Base-by-base conservation (phyloP, 2,888 invertebrate genomes). In the Steinernema hermaphroditum region DNA sequence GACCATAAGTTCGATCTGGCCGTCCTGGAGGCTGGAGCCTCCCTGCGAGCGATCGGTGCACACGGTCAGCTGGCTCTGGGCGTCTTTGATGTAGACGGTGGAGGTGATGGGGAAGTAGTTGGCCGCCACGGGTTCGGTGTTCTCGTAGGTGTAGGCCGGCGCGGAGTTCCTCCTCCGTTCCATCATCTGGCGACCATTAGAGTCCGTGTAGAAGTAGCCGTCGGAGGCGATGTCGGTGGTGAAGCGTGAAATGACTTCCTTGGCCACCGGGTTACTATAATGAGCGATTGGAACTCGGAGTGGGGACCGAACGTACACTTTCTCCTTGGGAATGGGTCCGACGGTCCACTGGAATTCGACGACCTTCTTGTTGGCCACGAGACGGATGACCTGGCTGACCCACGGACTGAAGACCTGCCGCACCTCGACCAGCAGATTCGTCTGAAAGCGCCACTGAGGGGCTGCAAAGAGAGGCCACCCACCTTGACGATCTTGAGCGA, bases 31-130 rank as follows among this genome's bases (percentile, higher is more conserved):
- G 16, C 81, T 80, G 12, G 78, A 73, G 32, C 82, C 85, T 46
- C 87, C 87, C 71, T 87, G 84, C 2, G 84, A 78, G 49, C 89
- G 81, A 78, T 89, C 89, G 2, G 87, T 88, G 71, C 89, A 74
- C 6, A 89, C 81, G 1, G 87, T 87, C 72, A 88, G 74, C 75
- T 87, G 88, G 8, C 77, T 71, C 8, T 68, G 68, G 0, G 49
- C 72, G 68, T 85, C 84, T 43, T 82, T 79, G 12, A 89, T 83
- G 75, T 80, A 87, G 29, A 96, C 93, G 82, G 92, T 91, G 16
- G 93, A 91, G 0, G 93, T 94, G 0, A 97, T 90, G 0, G 97
- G 97, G 86, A 95, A 97, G 86, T 96, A 98, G 87, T 98, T 98
- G 0, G 91, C 93, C 0, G 94, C 89, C 0, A 93, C 88, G 0